These are phyloP conservation scores for Eulemur mongoz DNA, from an alignment of 2,797 vertebrate genomes.

Conservation along the genomic window DNA sequence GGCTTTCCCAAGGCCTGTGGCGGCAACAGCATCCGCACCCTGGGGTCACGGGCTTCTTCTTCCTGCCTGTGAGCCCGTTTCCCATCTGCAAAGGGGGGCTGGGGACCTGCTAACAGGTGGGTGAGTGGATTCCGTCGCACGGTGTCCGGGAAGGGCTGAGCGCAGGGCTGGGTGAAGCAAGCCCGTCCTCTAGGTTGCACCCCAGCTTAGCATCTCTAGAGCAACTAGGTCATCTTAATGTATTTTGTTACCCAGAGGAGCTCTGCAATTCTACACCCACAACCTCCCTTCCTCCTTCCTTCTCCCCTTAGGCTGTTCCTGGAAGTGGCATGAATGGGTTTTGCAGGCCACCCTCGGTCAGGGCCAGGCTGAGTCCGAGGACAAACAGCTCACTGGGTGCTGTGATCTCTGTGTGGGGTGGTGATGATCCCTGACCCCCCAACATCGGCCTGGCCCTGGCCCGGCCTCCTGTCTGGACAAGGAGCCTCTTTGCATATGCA, in stretches of 20 bases:
- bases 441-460: neutral
- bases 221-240: too few relatives aligned
- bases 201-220: fast-evolving
- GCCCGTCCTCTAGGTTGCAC: neutral
- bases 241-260: neutral
- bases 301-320: neutral
- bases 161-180: too few relatives aligned
- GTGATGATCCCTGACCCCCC: neutral
- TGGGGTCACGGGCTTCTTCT: neutral
- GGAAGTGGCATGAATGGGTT: neutral
- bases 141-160: neutral
- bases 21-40: fast-evolving
- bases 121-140: neutral
- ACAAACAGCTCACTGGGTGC: fast-evolving
- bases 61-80: neutral
- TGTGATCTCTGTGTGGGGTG: too few relatives aligned
- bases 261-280: neutral
- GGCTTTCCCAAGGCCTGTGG: neutral
- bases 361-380: neutral
- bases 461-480: neutral
- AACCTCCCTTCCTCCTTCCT: too few relatives aligned
- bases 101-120: neutral
- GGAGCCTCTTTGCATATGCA: neutral
- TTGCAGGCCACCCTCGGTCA: neutral
- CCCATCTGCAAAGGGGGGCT: neutral